A percentile compares a stretch with the other conserved stretches of the same genome.
Evolutionary conservation across 2,113 vertebrate species (phyloP).

Genomic region (Fregata magnificens): DNA sequence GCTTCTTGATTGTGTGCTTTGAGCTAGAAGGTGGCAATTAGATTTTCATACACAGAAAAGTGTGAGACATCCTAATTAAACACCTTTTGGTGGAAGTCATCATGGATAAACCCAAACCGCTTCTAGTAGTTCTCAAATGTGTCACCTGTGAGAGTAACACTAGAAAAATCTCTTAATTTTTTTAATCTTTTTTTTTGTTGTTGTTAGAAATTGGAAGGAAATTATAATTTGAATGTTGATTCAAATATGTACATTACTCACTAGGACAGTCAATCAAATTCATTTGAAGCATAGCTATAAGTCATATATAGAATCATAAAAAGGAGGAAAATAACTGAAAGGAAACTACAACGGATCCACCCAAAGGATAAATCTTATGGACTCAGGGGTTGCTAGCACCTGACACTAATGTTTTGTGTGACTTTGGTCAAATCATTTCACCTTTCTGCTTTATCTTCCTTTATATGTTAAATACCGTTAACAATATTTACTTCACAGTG

Average conservation of each 20-base stretch:
- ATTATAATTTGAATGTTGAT: slow-evolving; percentile 8
- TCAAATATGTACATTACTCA: background rate
- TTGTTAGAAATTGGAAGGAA: slow-evolving; percentile 3
- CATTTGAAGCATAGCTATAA: background rate
- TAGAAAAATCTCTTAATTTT: background rate
- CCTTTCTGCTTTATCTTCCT: background rate
- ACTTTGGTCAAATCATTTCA: background rate
- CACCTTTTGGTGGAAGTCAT: slow-evolving; percentile 74
- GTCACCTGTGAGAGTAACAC: slow-evolving; percentile 23
- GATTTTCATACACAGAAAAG: slow-evolving; percentile 63
- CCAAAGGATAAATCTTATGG: background rate
- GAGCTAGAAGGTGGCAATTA: slow-evolving; percentile 74
- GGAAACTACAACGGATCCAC: background rate
- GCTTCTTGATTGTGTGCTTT: slow-evolving; percentile 65
- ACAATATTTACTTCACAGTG: background rate
- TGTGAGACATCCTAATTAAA: slow-evolving; percentile 82
- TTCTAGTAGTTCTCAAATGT: slow-evolving; percentile 52
- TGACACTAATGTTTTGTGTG: background rate
- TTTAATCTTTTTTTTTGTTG: background rate
- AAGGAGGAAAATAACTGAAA: background rate
- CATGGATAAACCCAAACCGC: slow-evolving; percentile 15
- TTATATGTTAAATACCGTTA: background rate
- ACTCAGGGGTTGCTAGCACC: background rate
- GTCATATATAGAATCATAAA: background rate
- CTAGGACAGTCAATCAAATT: background rate